Evolutionary conservation across 92 coral and sea anemone genomes (phyloP).

Genomic region (Bergia puertoricense): DNA sequence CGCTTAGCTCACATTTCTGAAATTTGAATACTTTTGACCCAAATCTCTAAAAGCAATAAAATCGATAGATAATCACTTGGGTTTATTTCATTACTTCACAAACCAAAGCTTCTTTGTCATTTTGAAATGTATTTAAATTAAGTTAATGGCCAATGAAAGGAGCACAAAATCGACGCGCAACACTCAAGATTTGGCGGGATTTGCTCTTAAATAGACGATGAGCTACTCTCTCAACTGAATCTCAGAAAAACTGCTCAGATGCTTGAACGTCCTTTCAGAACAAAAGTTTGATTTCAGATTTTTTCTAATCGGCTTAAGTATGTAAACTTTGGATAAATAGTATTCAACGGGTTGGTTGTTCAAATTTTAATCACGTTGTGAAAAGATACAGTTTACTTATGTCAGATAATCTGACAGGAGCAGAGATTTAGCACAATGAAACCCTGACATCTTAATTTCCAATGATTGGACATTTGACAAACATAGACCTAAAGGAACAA

Average conservation of each 20-base stretch:
- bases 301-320: slow-evolving; percentile 49
- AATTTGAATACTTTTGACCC: slow-evolving; percentile 1
- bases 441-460: slow-evolving; percentile 38
- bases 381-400: slow-evolving; percentile 40
- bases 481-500: slow-evolving; percentile 18
- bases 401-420: slow-evolving; percentile 42
- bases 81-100: slow-evolving; percentile 32
- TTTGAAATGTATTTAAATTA: slow-evolving; percentile 14
- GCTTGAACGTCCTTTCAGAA: slow-evolving; percentile 44
- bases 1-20: not conserved
- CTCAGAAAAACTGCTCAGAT: slow-evolving; percentile 30
- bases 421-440: slow-evolving; percentile 29
- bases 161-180: not conserved
- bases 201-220: slow-evolving; percentile 31
- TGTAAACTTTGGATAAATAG: slow-evolving; percentile 45
- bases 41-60: slow-evolving; percentile 15
- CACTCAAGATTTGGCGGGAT: slow-evolving; percentile 20
- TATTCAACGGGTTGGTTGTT: slow-evolving; percentile 46
- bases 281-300: slow-evolving; percentile 48
- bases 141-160: slow-evolving; percentile 24
- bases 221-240: slow-evolving; percentile 22
- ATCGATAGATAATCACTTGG: slow-evolving; percentile 6
- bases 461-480: slow-evolving; percentile 38
- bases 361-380: slow-evolving; percentile 48
- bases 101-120: slow-evolving; percentile 37